phyloP scores from a whole-genome alignment of 2,797 vertebrate species.

The Acanthornis magna region DNA sequence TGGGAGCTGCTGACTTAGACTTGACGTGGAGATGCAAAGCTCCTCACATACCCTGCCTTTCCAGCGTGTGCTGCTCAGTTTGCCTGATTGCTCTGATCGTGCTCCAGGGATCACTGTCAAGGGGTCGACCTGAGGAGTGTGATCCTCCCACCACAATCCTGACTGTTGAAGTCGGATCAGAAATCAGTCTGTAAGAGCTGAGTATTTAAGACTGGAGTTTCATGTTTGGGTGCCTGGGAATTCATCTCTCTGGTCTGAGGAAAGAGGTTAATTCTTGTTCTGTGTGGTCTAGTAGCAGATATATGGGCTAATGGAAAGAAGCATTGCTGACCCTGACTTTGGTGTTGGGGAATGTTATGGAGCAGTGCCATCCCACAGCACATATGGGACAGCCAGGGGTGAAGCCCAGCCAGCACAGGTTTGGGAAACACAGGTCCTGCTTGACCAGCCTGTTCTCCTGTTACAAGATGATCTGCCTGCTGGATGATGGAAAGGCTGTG shows the following conservation, averaged over 20 bases:
- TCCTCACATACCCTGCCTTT: neutral
- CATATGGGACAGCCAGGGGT: neutral
- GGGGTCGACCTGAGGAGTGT: neutral
- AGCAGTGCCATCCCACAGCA: neutral
- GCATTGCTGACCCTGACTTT: neutral
- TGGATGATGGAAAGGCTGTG: neutral
- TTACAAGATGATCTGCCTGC: neutral
- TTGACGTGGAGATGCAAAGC: neutral
- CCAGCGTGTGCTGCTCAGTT: neutral
- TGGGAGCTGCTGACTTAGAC: neutral
- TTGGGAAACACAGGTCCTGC: neutral
- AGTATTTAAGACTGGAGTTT: neutral
- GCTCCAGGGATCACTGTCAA: neutral
- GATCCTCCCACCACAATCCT: neutral
- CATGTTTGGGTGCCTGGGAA: neutral
- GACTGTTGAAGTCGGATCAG: neutral
- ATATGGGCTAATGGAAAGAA: neutral
- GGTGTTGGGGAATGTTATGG: neutral
- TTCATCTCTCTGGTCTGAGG: neutral
- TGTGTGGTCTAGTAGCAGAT: neutral
- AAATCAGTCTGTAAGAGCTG: neutral
- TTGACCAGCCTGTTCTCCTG: neutral
- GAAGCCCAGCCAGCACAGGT: neutral
- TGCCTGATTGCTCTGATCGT: neutral
- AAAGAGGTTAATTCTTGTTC: neutral